These are phyloP conservation scores for Tetragnatha versicolor DNA, from an alignment of 1,140 invertebrate genomes.

Conservation along the genomic window DNA sequence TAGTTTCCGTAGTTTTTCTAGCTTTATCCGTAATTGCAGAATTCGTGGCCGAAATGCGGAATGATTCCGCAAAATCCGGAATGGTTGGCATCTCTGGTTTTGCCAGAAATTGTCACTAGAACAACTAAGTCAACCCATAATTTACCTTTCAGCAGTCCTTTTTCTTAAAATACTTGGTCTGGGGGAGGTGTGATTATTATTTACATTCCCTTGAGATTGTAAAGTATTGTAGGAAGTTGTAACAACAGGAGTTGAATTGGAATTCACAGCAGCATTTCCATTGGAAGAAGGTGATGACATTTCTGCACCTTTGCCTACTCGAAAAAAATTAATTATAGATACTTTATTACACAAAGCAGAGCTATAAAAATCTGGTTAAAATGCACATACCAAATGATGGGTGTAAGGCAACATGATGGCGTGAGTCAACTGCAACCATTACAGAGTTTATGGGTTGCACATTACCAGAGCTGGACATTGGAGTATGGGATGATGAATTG, in stretches of 20 bases:
- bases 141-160: conserved; percentile 70
- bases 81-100: too few relatives aligned
- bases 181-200: conserved; percentile 72
- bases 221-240: conserved; percentile 28
- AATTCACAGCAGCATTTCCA: not conserved
- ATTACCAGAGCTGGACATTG: conserved; percentile 18
- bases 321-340: not conserved
- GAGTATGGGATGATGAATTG: conserved; percentile 21
- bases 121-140: not conserved
- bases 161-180: conserved; percentile 75
- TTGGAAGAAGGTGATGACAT: conserved; percentile 2
- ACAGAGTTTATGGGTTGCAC: conserved; percentile 38
- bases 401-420: conserved; percentile 51
- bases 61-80: too few relatives aligned
- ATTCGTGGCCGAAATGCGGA: too few relatives aligned
- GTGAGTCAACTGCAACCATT: conserved; percentile 51
- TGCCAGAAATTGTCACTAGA: too few relatives aligned
- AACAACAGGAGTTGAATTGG: not conserved
- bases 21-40: too few relatives aligned
- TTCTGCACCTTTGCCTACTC: conserved; percentile 23
- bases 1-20: too few relatives aligned
- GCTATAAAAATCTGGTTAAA: not conserved
- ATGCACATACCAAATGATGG: conserved; percentile 12
- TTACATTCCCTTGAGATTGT: conserved; percentile 60
- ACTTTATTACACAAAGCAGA: too few relatives aligned